A percentile compares a stretch with the other conserved stretches of the same genome.
Evolutionary conservation across 2,113 vertebrate species (phyloP).

Genomic region (Nerophis ophidion): DNA sequence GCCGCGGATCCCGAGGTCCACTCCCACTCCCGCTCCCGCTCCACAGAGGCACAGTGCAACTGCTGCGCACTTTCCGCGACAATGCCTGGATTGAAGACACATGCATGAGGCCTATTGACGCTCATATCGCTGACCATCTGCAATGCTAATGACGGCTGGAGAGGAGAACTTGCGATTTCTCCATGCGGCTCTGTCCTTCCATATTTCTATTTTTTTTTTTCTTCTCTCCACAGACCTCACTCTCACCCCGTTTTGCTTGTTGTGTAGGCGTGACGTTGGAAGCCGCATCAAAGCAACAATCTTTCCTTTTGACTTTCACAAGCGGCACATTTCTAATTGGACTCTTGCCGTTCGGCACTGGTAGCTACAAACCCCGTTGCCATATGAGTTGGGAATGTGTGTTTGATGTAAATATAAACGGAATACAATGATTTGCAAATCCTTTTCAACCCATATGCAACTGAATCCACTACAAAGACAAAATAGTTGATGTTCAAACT

Average conservation of each 20-base stretch:
- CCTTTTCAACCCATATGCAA: no score
- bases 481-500: no score
- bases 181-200: constrained; percentile 36
- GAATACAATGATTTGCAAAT: no score
- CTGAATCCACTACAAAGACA: no score
- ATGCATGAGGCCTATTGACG: constrained; percentile 75
- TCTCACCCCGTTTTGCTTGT: constrained; percentile 14
- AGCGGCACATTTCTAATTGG: constrained; percentile 6
- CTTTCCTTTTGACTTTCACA: constrained; percentile 4
- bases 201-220: constrained; percentile 7
- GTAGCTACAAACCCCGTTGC: constrained; percentile 14
- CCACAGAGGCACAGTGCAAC: constrained; percentile 41
- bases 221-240: constrained; percentile 15
- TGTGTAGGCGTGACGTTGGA: constrained; percentile 50
- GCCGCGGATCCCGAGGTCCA: constrained; percentile 10
- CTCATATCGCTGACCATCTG: constrained; percentile 73
- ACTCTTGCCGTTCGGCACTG: constrained; percentile 19
- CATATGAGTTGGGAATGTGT: no score
- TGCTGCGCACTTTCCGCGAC: constrained; percentile 55
- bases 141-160: constrained; percentile 74
- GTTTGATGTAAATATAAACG: no score
- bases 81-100: constrained; percentile 78
- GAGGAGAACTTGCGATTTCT: constrained; percentile 37
- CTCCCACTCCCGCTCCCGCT: constrained; percentile 62
- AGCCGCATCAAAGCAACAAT: constrained; percentile 47